phyloP scores from a whole-genome alignment of 1,140 invertebrate species.

The Meloidogyne hapla region DNA sequence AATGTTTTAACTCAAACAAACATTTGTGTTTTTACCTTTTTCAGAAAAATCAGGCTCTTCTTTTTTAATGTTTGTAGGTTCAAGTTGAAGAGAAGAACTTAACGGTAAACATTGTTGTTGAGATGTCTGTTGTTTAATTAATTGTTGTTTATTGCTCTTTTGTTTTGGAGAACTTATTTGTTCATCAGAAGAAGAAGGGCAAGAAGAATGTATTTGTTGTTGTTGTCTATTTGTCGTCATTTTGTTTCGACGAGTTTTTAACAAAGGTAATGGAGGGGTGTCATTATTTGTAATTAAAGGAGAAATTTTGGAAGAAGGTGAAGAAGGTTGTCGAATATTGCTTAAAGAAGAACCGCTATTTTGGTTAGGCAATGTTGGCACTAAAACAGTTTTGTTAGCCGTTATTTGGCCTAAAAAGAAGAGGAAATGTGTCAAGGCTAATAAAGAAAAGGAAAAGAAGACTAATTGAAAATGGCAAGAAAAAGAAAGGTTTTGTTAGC shows the following conservation, averaged over 20 bases:
- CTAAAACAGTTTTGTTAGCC: background rate
- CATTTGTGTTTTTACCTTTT: constrained; percentile 38
- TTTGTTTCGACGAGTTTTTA: constrained; percentile 12
- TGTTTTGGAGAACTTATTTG: constrained; percentile 30
- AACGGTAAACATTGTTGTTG: constrained; percentile 19
- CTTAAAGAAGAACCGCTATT: background rate
- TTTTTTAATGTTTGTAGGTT: constrained; percentile 14
- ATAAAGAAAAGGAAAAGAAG: background rate
- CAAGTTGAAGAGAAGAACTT: constrained; percentile 26
- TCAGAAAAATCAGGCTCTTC: constrained; percentile 45
- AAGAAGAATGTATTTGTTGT: constrained; percentile 11
- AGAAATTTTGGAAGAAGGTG: background rate
- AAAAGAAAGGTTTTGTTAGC: too few relatives aligned
- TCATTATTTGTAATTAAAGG: background rate
- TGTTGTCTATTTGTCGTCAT: constrained; percentile 13
- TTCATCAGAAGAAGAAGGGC: constrained; percentile 48
- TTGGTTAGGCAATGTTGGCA: background rate
- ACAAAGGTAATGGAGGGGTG: background rate
- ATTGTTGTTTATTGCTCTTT: constrained; percentile 21
- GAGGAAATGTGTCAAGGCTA: background rate
- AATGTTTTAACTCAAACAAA: background rate
- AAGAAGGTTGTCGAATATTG: background rate
- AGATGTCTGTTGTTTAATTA: constrained; percentile 5
- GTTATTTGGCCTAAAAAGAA: background rate
- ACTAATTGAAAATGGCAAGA: constrained; percentile 13